A percentile compares a stretch with the other conserved stretches of the same genome.
Evolutionary conservation across 2,888 invertebrate species (phyloP).

Genomic region (Chrysina gloriosa): DNA sequence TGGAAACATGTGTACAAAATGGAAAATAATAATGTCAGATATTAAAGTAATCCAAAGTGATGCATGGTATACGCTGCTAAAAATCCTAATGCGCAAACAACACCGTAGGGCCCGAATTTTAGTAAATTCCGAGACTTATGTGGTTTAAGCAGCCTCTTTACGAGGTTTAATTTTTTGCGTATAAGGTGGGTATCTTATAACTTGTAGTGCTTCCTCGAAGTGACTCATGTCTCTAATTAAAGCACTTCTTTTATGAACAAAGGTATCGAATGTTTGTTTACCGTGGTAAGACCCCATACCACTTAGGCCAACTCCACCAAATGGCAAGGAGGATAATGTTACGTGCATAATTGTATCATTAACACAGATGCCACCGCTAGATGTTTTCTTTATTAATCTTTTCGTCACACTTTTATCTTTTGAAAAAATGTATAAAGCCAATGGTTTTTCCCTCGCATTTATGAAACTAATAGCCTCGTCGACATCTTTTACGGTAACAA

Average conservation of each 20-base stretch:
- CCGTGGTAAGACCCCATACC: slow-evolving; percentile 97
- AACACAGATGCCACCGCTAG: slow-evolving; percentile 82
- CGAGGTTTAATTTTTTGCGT: no score
- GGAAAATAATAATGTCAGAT: no score
- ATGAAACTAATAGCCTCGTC: slow-evolving; percentile 94
- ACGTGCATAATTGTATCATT: slow-evolving; percentile 91
- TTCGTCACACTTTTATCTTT: slow-evolving; percentile 67
- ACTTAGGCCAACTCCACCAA: slow-evolving; percentile 95
- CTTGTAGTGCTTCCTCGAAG: slow-evolving; percentile 75
- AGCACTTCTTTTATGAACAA: slow-evolving; percentile 90
- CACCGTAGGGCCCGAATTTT: no score
- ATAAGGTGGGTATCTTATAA: slow-evolving; percentile 86
- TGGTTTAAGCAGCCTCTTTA: no score
- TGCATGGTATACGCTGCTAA: no score
- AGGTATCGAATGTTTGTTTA: slow-evolving; percentile 88
- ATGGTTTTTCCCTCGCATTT: slow-evolving; percentile 88
- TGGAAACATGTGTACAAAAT: no score
- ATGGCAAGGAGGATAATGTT: slow-evolving; percentile 89
- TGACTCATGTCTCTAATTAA: slow-evolving; percentile 76
- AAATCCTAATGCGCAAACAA: no score
- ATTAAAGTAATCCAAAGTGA: no score
- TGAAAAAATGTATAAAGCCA: slow-evolving; percentile 90
- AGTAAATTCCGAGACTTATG: no score
- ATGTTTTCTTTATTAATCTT: slow-evolving; percentile 76
- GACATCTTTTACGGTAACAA: slow-evolving; percentile 83